Conservation (phyloP, 2,797 vertebrate genomes). For the Delichon dasypus region DNA sequence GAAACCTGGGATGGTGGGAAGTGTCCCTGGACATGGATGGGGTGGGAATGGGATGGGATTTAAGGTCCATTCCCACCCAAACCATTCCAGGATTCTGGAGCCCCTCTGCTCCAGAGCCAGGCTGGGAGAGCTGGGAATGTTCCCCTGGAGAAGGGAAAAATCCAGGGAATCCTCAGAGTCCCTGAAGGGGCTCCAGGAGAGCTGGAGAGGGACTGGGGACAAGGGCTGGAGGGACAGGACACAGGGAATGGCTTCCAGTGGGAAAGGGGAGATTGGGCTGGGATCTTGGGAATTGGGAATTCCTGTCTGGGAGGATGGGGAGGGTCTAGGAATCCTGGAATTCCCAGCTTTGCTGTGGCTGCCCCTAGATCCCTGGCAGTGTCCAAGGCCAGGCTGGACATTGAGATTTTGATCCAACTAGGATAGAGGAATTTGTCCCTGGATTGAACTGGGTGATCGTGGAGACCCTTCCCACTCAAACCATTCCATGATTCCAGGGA, state of each 20-base stretch:
- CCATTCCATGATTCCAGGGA: neutral
- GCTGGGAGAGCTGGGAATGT: neutral
- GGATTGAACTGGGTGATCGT: rapidly evolving
- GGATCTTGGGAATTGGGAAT: too few relatives aligned
- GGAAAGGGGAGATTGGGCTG: too few relatives aligned
- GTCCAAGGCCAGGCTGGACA: neutral
- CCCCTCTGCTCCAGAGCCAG: neutral
- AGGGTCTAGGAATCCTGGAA: too few relatives aligned
- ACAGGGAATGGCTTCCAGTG: too few relatives aligned
- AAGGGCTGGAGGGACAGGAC: too few relatives aligned
- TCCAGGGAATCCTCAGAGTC: too few relatives aligned
- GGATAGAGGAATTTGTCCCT: rapidly evolving
- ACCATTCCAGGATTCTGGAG: neutral
- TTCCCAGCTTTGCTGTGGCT: too few relatives aligned
- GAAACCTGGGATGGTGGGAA: rapidly evolving
- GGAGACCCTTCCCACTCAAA: neutral
- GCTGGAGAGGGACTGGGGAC: too few relatives aligned
- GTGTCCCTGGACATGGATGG: rapidly evolving
- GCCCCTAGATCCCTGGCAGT: neutral
- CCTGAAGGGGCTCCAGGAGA: too few relatives aligned
- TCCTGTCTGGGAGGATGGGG: too few relatives aligned
- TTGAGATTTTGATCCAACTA: neutral
- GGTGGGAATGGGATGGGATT: neutral
- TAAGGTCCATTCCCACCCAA: rapidly evolving
- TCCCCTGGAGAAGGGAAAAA: neutral